A percentile compares a stretch with the other conserved stretches of the same genome.
Conservation (phyloP, 2,888 invertebrate species). For the Gortyna flavago region DNA sequence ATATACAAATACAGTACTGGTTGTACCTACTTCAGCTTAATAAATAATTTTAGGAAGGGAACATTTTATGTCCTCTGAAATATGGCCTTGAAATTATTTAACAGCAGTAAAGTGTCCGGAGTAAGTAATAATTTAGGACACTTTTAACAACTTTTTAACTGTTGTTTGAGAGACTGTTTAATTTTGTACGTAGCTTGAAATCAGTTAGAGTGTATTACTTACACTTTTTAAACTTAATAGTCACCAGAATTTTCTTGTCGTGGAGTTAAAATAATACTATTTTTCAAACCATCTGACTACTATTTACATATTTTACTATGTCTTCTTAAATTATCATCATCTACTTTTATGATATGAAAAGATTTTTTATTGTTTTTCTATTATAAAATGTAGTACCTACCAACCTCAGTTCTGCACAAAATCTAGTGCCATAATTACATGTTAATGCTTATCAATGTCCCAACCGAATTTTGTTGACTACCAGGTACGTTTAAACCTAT, state of each 20-base stretch:
- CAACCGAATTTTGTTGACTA: not conserved
- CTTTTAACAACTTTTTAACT: constrained; percentile 50
- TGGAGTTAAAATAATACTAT: not conserved
- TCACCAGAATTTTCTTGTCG: constrained; percentile 4
- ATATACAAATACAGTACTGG: not conserved
- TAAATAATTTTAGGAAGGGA: constrained; percentile 23
- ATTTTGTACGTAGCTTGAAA: constrained; percentile 22
- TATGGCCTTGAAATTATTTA: constrained; percentile 38
- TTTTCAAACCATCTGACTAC: not conserved
- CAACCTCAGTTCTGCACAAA: not conserved
- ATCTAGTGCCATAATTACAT: not conserved
- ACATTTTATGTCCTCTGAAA: constrained; percentile 29
- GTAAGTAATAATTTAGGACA: constrained; percentile 46
- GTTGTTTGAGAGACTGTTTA: constrained; percentile 47
- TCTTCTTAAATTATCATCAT: not conserved
- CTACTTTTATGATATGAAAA: not conserved
- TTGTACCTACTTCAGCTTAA: constrained; percentile 8
- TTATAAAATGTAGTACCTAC: not conserved
- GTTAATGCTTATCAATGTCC: not conserved
- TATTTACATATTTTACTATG: not conserved
- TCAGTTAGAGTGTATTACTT: constrained; percentile 7
- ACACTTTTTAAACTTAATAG: constrained; percentile 24
- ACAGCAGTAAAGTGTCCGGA: constrained; percentile 45
- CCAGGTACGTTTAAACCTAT: constrained; percentile 12
- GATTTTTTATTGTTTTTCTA: not conserved